phyloP scores from a whole-genome alignment of 2,113 vertebrate species.

The Protobothrops flavoviridis region DNA sequence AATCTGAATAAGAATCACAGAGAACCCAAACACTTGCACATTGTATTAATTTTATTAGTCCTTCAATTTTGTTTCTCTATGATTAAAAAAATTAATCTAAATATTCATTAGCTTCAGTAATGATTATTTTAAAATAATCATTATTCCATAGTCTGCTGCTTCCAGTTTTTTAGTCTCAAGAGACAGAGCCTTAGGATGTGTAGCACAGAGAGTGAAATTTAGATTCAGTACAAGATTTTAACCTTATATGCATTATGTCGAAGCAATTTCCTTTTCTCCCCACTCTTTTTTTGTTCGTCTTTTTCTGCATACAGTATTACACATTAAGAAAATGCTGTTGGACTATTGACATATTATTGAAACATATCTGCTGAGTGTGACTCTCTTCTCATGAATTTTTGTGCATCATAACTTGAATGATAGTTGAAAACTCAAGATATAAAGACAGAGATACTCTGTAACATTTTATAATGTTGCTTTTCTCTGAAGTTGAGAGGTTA shows the following conservation, averaged over 20 bases:
- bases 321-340: constrained; percentile 47
- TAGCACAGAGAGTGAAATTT: neutral
- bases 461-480: constrained; percentile 15
- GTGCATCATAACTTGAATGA: constrained; percentile 47
- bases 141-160: neutral
- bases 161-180: neutral
- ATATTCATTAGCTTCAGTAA: neutral
- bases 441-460: constrained; percentile 15
- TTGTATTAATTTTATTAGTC: neutral
- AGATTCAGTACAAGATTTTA: neutral
- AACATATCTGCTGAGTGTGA: constrained; percentile 53
- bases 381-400: constrained; percentile 28
- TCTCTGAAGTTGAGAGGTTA: neutral
- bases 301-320: constrained; percentile 29
- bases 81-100: neutral
- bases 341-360: constrained; percentile 44
- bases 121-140: neutral
- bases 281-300: constrained; percentile 25
- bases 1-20: neutral
- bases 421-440: constrained; percentile 33
- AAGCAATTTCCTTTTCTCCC: neutral
- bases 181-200: neutral
- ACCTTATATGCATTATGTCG: neutral
- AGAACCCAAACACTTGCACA: neutral
- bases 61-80: neutral